A percentile compares a stretch with the other conserved stretches of the same genome.
These are phyloP conservation scores for Dynastes grantii DNA, from an alignment of 2,888 invertebrate genomes.

Conservation along the genomic window DNA sequence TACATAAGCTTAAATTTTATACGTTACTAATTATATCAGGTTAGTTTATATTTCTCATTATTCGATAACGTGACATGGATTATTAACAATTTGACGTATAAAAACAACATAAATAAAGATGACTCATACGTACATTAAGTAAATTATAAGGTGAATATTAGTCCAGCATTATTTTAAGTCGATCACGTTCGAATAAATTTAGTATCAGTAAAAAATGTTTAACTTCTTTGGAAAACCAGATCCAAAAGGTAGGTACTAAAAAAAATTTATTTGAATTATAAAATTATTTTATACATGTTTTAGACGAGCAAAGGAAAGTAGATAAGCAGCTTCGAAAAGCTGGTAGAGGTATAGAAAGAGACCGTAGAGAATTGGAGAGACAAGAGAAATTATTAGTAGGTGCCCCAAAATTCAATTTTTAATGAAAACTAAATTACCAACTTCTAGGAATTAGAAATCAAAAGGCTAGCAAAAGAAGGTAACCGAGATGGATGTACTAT, in stretches of 20 bases:
- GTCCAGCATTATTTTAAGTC: not conserved
- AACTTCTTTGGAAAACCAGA: slow-evolving; percentile 67
- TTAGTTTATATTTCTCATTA: slow-evolving; percentile 15
- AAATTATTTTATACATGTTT: slow-evolving; percentile 57
- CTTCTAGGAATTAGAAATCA: slow-evolving; percentile 87
- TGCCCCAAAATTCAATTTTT: not conserved
- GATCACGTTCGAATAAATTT: not conserved
- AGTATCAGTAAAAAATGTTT: slow-evolving; percentile 53
- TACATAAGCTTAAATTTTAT: not conserved
- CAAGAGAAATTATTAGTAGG: slow-evolving; percentile 92
- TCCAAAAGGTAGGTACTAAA: slow-evolving; percentile 66
- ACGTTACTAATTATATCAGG: not conserved
- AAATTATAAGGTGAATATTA: slow-evolving; percentile 19
- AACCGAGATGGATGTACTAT: slow-evolving; percentile 88
- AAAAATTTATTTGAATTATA: slow-evolving; percentile 3
- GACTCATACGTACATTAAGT: slow-evolving; percentile 1
- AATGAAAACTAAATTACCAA: slow-evolving; percentile 60
- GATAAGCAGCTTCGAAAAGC: slow-evolving; percentile 87
- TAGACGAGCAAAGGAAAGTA: slow-evolving; percentile 89
- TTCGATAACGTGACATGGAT: not conserved
- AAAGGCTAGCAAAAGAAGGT: slow-evolving; percentile 89
- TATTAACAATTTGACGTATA: slow-evolving; percentile 8
- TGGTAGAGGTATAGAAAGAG: slow-evolving; percentile 87
- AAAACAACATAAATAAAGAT: slow-evolving; percentile 27
- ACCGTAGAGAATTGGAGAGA: slow-evolving; percentile 85